Evolutionary conservation across 2,888 invertebrate species (phyloP).

Genomic region (Cerceris rybyensis): DNA sequence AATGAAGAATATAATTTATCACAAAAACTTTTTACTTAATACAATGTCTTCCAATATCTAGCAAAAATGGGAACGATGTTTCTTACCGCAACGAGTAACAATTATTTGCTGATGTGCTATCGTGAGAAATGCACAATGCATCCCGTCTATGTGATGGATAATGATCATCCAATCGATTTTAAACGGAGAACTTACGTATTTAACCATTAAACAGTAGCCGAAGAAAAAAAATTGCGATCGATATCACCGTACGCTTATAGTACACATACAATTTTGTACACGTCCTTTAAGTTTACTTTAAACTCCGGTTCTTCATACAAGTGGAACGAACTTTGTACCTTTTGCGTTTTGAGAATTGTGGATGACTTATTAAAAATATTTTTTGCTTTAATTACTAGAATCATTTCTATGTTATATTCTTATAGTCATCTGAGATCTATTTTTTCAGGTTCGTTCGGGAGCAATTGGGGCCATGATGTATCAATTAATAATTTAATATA

Average conservation of each 20-base stretch:
- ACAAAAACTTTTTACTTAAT: too few relatives aligned
- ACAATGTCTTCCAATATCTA: too few relatives aligned
- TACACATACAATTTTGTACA: conserved; percentile 20
- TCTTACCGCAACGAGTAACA: not conserved
- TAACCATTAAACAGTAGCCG: conserved; percentile 32
- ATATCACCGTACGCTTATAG: conserved; percentile 15
- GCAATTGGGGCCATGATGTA: too few relatives aligned
- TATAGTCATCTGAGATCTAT: too few relatives aligned
- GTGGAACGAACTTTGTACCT: too few relatives aligned
- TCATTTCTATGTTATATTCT: too few relatives aligned
- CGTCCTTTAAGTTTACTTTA: conserved; percentile 35
- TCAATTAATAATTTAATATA: too few relatives aligned
- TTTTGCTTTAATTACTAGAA: too few relatives aligned
- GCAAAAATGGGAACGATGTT: not conserved
- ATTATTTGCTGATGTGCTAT: not conserved
- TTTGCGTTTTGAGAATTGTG: too few relatives aligned
- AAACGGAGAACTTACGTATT: conserved; percentile 29
- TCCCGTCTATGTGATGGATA: conserved; percentile 1
- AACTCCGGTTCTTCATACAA: not conserved
- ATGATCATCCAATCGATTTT: conserved; percentile 35
- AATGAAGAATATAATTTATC: too few relatives aligned
- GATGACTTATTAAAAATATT: too few relatives aligned
- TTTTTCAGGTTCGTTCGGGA: too few relatives aligned
- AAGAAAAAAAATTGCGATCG: conserved; percentile 40
- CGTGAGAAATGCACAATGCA: conserved; percentile 22